A percentile compares a stretch with the other conserved stretches of the same genome.
Conservation (phyloP, 2,888 invertebrate genomes). For the Resseliella maxima region DNA sequence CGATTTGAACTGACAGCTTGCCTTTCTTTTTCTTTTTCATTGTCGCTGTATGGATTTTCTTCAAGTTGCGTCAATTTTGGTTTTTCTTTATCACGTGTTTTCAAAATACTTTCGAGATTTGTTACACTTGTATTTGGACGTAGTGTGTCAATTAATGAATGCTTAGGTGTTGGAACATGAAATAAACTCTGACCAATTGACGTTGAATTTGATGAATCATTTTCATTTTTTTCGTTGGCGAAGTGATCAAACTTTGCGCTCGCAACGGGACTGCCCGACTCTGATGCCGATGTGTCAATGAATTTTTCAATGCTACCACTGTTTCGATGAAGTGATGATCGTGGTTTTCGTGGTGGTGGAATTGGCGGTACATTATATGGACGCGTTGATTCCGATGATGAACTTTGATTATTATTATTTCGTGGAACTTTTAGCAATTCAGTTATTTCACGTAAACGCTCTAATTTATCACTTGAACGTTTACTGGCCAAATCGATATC, state of each 20-base stretch:
- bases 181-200: conserved; percentile 61
- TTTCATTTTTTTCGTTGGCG: not conserved
- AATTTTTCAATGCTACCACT: conserved; percentile 56
- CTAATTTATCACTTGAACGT: conserved; percentile 74
- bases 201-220: conserved; percentile 64
- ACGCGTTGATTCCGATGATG: conserved; percentile 65
- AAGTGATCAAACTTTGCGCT: conserved; percentile 58
- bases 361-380: conserved; percentile 70
- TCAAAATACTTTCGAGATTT: conserved; percentile 64
- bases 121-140: conserved; percentile 65
- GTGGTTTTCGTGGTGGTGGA: conserved; percentile 70
- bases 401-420: conserved; percentile 62
- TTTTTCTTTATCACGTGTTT: not conserved
- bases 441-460: conserved; percentile 79
- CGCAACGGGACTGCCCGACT: conserved; percentile 45
- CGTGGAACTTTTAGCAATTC: conserved; percentile 76
- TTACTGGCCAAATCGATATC: conserved; percentile 61
- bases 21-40: not conserved
- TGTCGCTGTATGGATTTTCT: conserved; percentile 63
- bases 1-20: not conserved
- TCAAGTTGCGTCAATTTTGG: conserved; percentile 57
- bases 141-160: conserved; percentile 56
- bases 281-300: conserved; percentile 37
- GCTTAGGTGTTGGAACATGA: conserved; percentile 55
- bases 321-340: conserved; percentile 64